Conservation (phyloP, 64 coral and sea anemone species). For the Montipora efflorescens region DNA sequence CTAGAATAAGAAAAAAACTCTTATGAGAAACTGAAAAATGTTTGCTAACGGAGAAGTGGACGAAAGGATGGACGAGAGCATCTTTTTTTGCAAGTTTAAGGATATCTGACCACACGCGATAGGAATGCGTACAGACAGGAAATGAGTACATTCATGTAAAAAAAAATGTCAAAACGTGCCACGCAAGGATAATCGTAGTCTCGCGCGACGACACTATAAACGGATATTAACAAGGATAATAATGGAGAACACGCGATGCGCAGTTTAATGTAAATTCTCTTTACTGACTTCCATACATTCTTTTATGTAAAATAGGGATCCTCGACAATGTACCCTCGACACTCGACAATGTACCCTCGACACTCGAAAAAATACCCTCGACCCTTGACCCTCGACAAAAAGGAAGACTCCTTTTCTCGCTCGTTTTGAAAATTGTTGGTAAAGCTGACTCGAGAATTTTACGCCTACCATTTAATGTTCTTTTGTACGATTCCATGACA, state of each 20-base stretch:
- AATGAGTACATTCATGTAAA: background rate
- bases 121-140: background rate
- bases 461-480: too few relatives aligned
- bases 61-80: background rate
- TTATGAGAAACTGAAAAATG: slow-evolving; percentile 3
- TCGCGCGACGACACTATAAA: background rate
- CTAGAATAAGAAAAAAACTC: background rate
- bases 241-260: too few relatives aligned
- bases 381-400: background rate
- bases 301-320: background rate
- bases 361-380: background rate
- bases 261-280: background rate
- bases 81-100: background rate
- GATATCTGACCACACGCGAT: background rate
- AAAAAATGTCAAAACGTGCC: background rate
- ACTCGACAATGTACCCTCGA: background rate
- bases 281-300: background rate
- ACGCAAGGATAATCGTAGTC: too few relatives aligned
- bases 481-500: too few relatives aligned
- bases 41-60: background rate
- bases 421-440: too few relatives aligned
- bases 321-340: too few relatives aligned
- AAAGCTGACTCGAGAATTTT: too few relatives aligned
- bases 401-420: background rate
- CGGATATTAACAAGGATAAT: background rate